Evolutionary conservation across 2,797 vertebrate genomes (phyloP).

Genomic region (Spinus pinus): DNA sequence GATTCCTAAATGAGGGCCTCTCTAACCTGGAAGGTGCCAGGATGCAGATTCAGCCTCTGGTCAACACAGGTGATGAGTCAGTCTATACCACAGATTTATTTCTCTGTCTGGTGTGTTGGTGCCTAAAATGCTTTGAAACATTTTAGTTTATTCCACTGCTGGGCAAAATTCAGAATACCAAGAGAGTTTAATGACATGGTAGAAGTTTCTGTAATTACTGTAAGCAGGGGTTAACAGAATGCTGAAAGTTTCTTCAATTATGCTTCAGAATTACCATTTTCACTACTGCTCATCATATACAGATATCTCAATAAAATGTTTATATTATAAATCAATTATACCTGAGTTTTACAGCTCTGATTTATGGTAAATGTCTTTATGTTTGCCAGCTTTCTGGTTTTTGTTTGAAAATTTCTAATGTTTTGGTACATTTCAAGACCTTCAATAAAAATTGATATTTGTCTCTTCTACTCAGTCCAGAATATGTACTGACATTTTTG

Average conservation of each 20-base stretch:
- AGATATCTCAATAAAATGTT: background rate
- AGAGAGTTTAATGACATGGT: background rate
- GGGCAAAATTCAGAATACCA: background rate
- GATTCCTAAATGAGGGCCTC: background rate
- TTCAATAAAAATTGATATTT: background rate
- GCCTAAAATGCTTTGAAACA: background rate
- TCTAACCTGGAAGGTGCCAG: background rate
- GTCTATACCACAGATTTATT: background rate
- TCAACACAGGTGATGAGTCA: rapidly evolving
- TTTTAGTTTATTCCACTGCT: background rate
- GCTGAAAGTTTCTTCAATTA: background rate
- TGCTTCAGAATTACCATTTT: background rate
- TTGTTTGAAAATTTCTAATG: background rate
- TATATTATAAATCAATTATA: background rate
- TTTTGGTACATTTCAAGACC: background rate
- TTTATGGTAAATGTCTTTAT: background rate
- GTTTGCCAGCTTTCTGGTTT: background rate
- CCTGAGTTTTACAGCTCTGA: background rate
- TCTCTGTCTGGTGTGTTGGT: background rate
- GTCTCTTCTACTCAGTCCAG: background rate
- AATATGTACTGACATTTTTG: background rate
- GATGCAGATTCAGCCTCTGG: background rate
- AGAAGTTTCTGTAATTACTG: background rate
- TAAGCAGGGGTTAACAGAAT: background rate
- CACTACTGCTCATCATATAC: background rate